Evolutionary conservation across 1,140 invertebrate species (phyloP), one percentile per base, ranked within the genome.

Genomic region (Latrodectus geometricus): DNA sequence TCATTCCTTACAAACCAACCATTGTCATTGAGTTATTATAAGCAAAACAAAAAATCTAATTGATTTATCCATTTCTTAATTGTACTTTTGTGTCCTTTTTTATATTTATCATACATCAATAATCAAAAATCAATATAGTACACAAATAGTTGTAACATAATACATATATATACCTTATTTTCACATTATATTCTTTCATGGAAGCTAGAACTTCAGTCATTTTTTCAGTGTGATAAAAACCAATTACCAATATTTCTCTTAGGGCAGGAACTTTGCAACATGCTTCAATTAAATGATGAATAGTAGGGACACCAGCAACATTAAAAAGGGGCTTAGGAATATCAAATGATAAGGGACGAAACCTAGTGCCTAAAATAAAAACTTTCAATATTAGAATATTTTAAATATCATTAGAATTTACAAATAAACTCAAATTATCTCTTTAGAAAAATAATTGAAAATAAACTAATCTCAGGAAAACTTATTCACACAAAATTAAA

Each of bases 271-370:
- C 92, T 91, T 96, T 94, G 7, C 94, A 93, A 91, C 97, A 99
- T 87, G 98, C 97, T 92, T 99, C 97, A 83, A 99, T 98, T 89
- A 99, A 97, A 92, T 99, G 98, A 89, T 99, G 97, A 88, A 99
- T 97, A 88, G 98, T 92, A 4, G 97, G 97, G 48, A 97, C 92
- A 2, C 98, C 98, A 87, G 97, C 98, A 20, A 99, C 95, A 8
- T 98, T 98, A 91, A 99, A 99, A 9, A 99, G 90, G 0, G 98
- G 98, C 90, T 99, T 99, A 8, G 98, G 98, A 61, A 97, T 94
- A 90, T 99, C 97, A 87, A 99, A 91, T 0, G 98, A 99, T 7
- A 99, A 92, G 0, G 98, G 98, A 8, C 98, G 94, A 91, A 99
- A 99, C 82, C 98, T 93, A 14, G 98, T 99, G 15, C 97, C 97